Conservation (phyloP, 2,113 vertebrate genomes). For the Calyptomena viridis region DNA sequence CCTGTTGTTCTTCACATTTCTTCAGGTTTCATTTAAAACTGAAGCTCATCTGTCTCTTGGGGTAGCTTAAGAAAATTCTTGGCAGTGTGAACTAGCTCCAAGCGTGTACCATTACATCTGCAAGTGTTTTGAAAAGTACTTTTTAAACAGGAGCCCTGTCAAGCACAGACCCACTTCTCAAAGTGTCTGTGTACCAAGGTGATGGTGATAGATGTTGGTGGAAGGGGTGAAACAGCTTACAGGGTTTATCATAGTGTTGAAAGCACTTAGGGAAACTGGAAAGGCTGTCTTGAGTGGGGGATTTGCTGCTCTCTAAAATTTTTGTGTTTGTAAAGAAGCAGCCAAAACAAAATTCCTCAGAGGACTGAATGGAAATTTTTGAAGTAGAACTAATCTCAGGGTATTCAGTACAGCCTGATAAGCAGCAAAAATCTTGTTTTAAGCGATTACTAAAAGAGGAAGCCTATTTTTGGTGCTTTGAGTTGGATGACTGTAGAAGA, state of each 20-base stretch:
- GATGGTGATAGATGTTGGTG: neutral
- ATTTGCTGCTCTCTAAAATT: neutral
- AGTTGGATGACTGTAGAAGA: neutral
- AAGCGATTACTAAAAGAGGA: neutral
- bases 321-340: neutral
- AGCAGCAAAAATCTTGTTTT: neutral
- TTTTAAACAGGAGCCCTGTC: neutral
- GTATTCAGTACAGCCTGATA: neutral
- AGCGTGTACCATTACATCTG: neutral
- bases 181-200: neutral
- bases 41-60: neutral
- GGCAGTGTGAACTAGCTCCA: neutral
- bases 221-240: neutral
- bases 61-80: neutral
- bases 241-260: rapidly evolving
- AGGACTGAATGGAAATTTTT: neutral
- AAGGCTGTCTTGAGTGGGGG: neutral
- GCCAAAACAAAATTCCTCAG: neutral
- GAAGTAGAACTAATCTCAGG: neutral
- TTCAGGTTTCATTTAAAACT: neutral
- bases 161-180: rapidly evolving
- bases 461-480: neutral
- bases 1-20: neutral
- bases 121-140: neutral
- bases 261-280: neutral